Evolutionary conservation across 2,888 invertebrate species (phyloP).

Genomic region (Selenia dentaria): DNA sequence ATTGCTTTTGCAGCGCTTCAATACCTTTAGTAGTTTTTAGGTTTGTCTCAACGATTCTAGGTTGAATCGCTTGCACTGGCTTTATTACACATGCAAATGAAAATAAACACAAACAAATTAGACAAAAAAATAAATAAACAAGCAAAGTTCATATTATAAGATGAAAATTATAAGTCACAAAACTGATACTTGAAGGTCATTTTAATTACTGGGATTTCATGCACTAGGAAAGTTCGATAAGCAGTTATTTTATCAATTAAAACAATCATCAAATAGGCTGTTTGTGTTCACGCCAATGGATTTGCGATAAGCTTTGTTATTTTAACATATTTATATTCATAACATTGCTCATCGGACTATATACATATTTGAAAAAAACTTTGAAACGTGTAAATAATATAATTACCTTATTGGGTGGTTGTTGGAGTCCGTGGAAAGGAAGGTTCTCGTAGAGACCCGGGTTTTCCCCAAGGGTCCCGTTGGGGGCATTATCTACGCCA

Average conservation of each 20-base stretch:
- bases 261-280: too few species aligned
- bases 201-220: too few species aligned
- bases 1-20: conserved; percentile 71
- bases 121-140: conserved; percentile 63
- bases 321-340: conserved; percentile 3
- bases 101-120: conserved; percentile 61
- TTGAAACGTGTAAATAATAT: not conserved
- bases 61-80: conserved; percentile 84
- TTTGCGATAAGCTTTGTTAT: too few species aligned
- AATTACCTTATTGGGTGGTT: conserved; percentile 96
- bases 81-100: conserved; percentile 70
- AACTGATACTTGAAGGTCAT: too few species aligned
- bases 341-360: not conserved
- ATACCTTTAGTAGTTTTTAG: conserved; percentile 65
- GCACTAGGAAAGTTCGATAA: too few species aligned
- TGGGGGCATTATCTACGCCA: conserved; percentile 83
- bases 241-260: too few species aligned
- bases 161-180: not conserved
- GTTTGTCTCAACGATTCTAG: conserved; percentile 77
- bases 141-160: conserved; percentile 35
- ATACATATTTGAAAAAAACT: not conserved
- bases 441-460: conserved; percentile 97
- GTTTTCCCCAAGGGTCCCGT: conserved; percentile 89
- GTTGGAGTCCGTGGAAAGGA: conserved; percentile 97
- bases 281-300: too few species aligned